A percentile compares a stretch with the other conserved stretches of the same genome.
phyloP scores from a whole-genome alignment of 2,888 invertebrate species.

The Sminthurides aquaticus region DNA sequence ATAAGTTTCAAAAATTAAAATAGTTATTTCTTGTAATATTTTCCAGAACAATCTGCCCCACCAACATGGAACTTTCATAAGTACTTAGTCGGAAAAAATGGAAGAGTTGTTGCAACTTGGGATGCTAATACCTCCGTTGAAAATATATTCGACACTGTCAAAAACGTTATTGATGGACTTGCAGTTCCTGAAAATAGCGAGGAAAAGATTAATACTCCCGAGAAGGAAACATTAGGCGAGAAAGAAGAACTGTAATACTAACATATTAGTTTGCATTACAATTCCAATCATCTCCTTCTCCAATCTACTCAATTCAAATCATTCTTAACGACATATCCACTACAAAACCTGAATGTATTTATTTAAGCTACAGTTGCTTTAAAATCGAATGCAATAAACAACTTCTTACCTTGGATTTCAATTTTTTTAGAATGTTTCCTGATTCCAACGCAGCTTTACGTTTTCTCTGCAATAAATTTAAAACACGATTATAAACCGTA shows the following conservation, averaged over 20 bases:
- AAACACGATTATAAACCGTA: slow-evolving; percentile 1
- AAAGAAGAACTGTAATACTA: slow-evolving; percentile 1
- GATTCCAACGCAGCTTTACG: slow-evolving; percentile 51
- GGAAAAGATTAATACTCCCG: background rate
- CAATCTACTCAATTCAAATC: too few species aligned
- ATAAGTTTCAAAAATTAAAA: too few species aligned
- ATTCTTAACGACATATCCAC: too few species aligned
- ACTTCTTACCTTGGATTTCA: slow-evolving; percentile 45
- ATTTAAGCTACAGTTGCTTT: too few species aligned
- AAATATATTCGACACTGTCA: slow-evolving; percentile 44
- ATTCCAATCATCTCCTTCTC: too few species aligned
- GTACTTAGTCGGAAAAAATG: slow-evolving; percentile 49
- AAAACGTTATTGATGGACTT: slow-evolving; percentile 30
- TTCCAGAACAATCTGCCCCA: slow-evolving; percentile 43
- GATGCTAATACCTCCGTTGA: slow-evolving; percentile 47
- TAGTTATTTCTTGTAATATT: too few species aligned
- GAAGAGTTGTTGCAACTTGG: slow-evolving; percentile 49
- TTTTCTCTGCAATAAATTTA: slow-evolving; percentile 46
- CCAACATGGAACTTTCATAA: slow-evolving; percentile 54
- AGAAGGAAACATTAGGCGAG: background rate
- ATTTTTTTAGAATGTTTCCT: slow-evolving; percentile 48
- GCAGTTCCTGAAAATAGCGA: slow-evolving; percentile 14
- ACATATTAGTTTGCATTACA: background rate
- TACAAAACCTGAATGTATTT: too few species aligned
- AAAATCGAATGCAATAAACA: slow-evolving; percentile 10